Evolutionary conservation across 1,140 invertebrate genomes (phyloP).

Genomic region (Polyergus mexicanus): DNA sequence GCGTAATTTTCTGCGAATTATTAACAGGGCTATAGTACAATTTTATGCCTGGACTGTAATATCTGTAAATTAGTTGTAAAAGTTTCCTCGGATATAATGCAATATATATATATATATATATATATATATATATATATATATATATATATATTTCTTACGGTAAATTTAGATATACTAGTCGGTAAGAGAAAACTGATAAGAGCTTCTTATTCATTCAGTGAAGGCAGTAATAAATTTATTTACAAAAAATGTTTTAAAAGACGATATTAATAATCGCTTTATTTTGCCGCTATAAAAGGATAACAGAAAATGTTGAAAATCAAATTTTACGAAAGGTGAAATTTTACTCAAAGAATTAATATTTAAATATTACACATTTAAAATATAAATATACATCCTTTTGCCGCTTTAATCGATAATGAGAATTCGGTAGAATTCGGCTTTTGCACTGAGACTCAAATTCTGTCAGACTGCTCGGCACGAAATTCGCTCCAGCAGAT

Average conservation of each 20-base stretch:
- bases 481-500: not conserved
- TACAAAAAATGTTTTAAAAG: not conserved
- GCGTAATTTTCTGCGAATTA: conserved; percentile 34
- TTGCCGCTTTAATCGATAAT: not conserved
- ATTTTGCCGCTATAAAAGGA: not conserved
- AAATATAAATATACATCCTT: not conserved
- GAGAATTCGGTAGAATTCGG: not conserved
- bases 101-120: not conserved
- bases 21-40: conserved; percentile 1
- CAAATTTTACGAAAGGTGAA: not conserved
- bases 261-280: conserved; percentile 11
- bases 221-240: conserved; percentile 16
- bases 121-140: not conserved
- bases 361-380: conserved; percentile 6
- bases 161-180: not conserved
- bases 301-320: not conserved
- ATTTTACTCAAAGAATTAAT: not conserved
- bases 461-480: not conserved
- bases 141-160: not conserved
- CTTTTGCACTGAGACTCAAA: not conserved
- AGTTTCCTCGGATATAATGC: not conserved
- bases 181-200: not conserved
- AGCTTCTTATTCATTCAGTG: not conserved
- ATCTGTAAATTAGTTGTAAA: conserved; percentile 20
- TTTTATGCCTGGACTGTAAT: conserved; percentile 10